Evolutionary conservation across 2,888 invertebrate genomes (phyloP).

Genomic region (Rhagonycha fulva): DNA sequence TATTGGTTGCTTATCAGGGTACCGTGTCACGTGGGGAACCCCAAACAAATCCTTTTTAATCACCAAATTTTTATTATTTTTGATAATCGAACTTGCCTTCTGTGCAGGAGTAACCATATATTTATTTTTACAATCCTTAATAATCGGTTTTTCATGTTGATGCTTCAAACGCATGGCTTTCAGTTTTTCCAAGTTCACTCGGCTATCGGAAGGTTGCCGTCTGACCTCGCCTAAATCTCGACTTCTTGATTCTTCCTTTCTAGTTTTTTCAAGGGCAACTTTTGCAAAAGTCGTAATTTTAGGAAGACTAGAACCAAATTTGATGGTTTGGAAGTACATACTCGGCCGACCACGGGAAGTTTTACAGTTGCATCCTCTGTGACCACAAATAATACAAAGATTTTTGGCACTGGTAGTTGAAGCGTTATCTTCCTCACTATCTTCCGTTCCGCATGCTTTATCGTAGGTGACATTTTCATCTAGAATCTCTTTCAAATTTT

Average conservation of each 20-base stretch:
- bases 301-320: neutral
- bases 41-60: neutral
- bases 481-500: neutral
- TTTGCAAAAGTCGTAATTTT: neutral
- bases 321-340: neutral
- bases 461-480: neutral
- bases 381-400: neutral
- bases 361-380: neutral
- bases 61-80: neutral
- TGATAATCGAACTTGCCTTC: neutral
- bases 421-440: neutral
- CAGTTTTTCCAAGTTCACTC: neutral
- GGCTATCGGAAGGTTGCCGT: neutral
- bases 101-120: neutral
- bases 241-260: neutral
- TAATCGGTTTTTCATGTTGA: neutral
- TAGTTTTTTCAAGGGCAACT: neutral
- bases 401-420: neutral
- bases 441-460: neutral
- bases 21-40: neutral
- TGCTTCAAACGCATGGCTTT: neutral
- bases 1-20: neutral
- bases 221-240: too few species aligned
- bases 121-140: neutral
- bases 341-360: neutral